phyloP scores from a whole-genome alignment of 1,140 invertebrate genomes.

The Hylyphantes graminicola region DNA sequence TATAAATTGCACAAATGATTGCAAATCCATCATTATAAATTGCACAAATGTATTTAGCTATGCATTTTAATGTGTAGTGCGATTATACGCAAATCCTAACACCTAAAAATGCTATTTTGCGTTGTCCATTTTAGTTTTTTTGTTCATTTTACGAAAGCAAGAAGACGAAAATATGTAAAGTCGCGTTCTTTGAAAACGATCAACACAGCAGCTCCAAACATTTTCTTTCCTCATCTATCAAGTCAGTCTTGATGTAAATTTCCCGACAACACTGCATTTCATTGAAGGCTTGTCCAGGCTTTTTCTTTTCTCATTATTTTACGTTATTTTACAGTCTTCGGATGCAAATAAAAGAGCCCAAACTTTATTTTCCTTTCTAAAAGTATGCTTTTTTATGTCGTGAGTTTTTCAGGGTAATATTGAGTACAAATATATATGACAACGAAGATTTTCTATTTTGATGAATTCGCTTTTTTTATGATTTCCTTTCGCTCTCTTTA shows the following conservation, averaged over 20 bases:
- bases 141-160: too few relatives aligned
- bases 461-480: too few relatives aligned
- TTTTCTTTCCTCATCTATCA: slow-evolving; percentile 23
- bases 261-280: slow-evolving; percentile 11
- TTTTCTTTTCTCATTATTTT: slow-evolving; percentile 25
- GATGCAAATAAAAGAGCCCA: slow-evolving; percentile 17
- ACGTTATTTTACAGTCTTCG: slow-evolving; percentile 4
- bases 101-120: too few relatives aligned
- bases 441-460: too few relatives aligned
- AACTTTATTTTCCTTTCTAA: not conserved
- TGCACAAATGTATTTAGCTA: too few relatives aligned
- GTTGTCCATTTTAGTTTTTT: too few relatives aligned
- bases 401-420: not conserved
- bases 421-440: too few relatives aligned
- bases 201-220: not conserved
- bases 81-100: too few relatives aligned
- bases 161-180: not conserved
- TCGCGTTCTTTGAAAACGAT: slow-evolving; percentile 15
- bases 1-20: too few relatives aligned
- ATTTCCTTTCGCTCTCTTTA: too few relatives aligned
- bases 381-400: not conserved
- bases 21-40: too few relatives aligned
- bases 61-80: too few relatives aligned
- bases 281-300: not conserved
- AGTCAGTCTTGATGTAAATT: not conserved